Evolutionary conservation across 2,113 vertebrate genomes (phyloP), one percentile per base, ranked within the genome.

Genomic region (Oryzias javanicus): DNA sequence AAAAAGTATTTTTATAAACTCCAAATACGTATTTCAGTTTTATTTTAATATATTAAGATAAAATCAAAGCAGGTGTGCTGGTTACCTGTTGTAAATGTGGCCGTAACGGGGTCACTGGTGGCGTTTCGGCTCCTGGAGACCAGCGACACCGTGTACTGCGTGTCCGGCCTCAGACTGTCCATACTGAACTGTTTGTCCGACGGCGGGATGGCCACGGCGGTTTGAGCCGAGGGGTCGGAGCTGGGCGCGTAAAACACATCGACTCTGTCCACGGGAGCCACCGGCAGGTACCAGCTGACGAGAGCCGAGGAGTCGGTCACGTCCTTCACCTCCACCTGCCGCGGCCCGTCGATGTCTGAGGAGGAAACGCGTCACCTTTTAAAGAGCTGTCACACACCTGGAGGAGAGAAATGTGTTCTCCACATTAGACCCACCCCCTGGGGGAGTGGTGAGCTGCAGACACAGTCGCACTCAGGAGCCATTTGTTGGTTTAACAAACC

Each of bases 31-130:
- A 29, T 29, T 29, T 29, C 27, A n/a, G n/a, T n/a, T n/a, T n/a
- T n/a, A n/a, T n/a, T n/a, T n/a, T n/a, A n/a, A n/a, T n/a, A 35
- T 35, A 8, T 8, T 10, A 35, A 8, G 1, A 10, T 0, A 1
- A 35, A 35, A 8, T 35, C 7, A 35, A 35, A 35, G 29, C 29
- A 12, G 35, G 35, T 12, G 35, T 35, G 5, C 10, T 12, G 35
- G 35, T 12, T 53, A 98, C 97, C 95, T 88, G 96, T 99, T 40
- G 89, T 92, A 80, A 99, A 98, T 1, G 83, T 89, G 70, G 91
- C 81, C 18, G 60, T 89, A 54, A 91, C 74, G 0, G 94, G 93
- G 20, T 93, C 89, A 1, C 97, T 98, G 20, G 57, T 81, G 90
- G 90, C 79, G 49, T 91, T 84, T 1, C 85, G 89, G 1, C 93